Evolutionary conservation across 2,888 invertebrate genomes (phyloP).

Genomic region (Ariolimax columbianus): DNA sequence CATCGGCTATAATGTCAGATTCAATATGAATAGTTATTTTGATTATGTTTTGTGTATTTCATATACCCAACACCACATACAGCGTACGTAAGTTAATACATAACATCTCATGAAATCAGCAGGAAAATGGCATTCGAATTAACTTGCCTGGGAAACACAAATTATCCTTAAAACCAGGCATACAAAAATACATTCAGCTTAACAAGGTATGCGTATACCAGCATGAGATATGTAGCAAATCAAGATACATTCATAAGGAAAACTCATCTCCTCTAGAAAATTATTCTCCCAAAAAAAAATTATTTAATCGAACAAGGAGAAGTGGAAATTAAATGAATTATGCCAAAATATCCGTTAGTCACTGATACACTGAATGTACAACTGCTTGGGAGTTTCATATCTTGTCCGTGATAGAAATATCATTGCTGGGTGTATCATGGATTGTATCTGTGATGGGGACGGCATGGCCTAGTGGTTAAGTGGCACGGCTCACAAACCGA

Average conservation of each 20-base stretch:
- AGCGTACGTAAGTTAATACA: slow-evolving; percentile 1
- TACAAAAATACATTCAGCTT: neutral
- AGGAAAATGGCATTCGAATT: neutral
- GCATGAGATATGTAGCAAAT: too few species aligned
- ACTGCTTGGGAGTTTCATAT: too few species aligned
- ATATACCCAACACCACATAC: slow-evolving; percentile 32
- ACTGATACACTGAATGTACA: too few species aligned
- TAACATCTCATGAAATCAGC: slow-evolving; percentile 21
- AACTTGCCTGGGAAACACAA: neutral
- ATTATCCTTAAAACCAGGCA: neutral
- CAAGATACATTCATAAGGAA: neutral
- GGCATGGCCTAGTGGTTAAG: too few species aligned
- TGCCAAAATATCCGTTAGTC: slow-evolving; percentile 1
- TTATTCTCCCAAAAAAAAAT: too few species aligned
- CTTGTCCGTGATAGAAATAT: too few species aligned
- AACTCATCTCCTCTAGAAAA: neutral
- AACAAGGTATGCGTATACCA: neutral
- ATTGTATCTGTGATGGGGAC: too few species aligned
- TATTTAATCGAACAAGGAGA: too few species aligned
- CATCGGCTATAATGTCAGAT: slow-evolving; percentile 3
- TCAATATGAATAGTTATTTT: slow-evolving; percentile 35
- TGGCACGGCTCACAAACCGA: too few species aligned
- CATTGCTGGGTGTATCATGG: too few species aligned
- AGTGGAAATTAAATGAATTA: neutral
- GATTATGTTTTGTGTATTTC: slow-evolving; percentile 38